Evolutionary conservation across 2,113 vertebrate species (phyloP).

Genomic region (Poecile atricapillus): DNA sequence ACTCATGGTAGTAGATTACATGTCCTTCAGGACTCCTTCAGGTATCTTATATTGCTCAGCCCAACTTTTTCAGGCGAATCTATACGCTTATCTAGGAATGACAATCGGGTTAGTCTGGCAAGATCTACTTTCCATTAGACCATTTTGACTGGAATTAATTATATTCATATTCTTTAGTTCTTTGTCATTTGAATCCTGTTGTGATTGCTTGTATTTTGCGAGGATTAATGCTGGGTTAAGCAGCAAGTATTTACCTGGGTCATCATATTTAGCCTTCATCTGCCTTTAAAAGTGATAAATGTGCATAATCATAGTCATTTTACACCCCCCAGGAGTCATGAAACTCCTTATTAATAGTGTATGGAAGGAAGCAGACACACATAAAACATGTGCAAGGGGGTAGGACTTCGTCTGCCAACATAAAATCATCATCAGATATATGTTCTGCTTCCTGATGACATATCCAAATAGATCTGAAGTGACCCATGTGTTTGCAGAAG

Average conservation of each 20-base stretch:
- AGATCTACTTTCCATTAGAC: neutral
- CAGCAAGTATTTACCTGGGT: neutral
- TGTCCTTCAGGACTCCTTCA: neutral
- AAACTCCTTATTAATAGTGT: neutral
- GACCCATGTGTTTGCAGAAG: neutral
- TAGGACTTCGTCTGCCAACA: neutral
- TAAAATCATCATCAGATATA: neutral
- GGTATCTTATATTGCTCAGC: neutral
- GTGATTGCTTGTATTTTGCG: neutral
- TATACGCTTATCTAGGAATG: neutral
- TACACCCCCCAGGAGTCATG: neutral
- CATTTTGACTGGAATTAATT: slow-evolving; percentile 10
- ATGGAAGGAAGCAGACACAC: neutral
- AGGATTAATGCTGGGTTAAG: neutral
- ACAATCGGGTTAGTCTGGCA: neutral
- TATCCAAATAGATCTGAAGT: neutral
- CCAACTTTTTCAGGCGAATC: neutral
- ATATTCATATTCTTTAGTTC: neutral
- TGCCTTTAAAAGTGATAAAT: neutral
- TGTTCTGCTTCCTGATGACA: neutral
- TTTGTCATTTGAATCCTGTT: neutral
- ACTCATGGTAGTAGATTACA: neutral
- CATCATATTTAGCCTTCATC: neutral
- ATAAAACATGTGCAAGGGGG: neutral
- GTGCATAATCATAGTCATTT: neutral